A percentile compares a stretch with the other conserved stretches of the same genome.
Conservation (phyloP, 2,888 invertebrate genomes). For the Amiota minor region DNA sequence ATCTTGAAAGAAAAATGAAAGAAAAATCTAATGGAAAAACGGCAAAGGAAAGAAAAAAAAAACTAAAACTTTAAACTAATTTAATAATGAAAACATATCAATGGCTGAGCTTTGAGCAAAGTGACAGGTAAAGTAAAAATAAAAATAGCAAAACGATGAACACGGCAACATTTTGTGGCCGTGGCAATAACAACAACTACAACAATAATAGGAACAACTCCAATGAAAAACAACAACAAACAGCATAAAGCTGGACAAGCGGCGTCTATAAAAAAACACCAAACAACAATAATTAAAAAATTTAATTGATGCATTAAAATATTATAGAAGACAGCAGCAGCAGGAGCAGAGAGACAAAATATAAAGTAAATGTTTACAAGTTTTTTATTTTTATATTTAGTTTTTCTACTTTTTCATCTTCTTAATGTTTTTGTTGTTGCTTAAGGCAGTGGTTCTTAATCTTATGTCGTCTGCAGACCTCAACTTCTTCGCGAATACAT, state of each 20-base stretch:
- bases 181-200: not conserved
- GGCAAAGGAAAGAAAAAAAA: not conserved
- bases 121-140: not conserved
- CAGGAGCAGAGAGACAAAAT: not conserved
- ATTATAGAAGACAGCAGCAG: not conserved
- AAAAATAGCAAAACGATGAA: constrained; percentile 6
- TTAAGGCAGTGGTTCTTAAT: not conserved
- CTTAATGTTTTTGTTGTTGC: not conserved
- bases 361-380: constrained; percentile 9
- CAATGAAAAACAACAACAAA: not conserved
- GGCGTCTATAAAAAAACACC: not conserved
- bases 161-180: constrained; percentile 21
- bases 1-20: not conserved
- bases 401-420: constrained; percentile 1
- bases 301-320: constrained; percentile 29
- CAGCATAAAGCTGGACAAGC: constrained; percentile 11
- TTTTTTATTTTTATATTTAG: not conserved
- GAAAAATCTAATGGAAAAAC: constrained; percentile 1
- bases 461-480: too few species aligned
- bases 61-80: constrained; percentile 56
- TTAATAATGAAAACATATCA: constrained; percentile 68
- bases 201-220: not conserved
- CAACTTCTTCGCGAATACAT: too few species aligned
- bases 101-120: constrained; percentile 39
- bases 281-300: constrained; percentile 28